Evolutionary conservation across 2,797 vertebrate genomes (phyloP).

Genomic region (Gymnocypris eckloni): DNA sequence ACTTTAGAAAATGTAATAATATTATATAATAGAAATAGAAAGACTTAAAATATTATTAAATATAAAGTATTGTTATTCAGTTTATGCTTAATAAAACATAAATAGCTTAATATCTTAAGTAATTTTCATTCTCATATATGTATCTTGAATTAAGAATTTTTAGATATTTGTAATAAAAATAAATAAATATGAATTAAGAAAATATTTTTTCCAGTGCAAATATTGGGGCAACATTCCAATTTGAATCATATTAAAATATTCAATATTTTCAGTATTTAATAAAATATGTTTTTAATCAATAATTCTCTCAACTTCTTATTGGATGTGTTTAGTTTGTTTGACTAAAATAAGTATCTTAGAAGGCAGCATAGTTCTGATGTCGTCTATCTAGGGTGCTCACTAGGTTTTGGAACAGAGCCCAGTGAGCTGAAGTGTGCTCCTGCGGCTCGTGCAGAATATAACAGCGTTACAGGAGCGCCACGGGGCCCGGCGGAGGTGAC

Average conservation of each 20-base stretch:
- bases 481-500: slow-evolving; percentile 47
- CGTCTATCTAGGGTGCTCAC: not conserved
- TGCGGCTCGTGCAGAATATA: not conserved
- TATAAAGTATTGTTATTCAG: not conserved
- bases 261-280: not conserved
- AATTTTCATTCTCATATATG: not conserved
- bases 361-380: not conserved
- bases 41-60: not conserved
- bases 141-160: not conserved
- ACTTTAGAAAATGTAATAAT: not conserved
- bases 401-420: not conserved
- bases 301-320: not conserved
- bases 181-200: not conserved
- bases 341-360: not conserved
- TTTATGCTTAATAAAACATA: not conserved
- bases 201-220: not conserved
- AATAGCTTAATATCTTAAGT: too few species aligned
- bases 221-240: not conserved
- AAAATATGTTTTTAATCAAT: not conserved
- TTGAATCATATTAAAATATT: not conserved
- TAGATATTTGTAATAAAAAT: not conserved
- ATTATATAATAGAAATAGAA: not conserved
- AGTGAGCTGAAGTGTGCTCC: slow-evolving; percentile 21
- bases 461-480: slow-evolving; percentile 48
- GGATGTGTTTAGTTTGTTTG: not conserved